A percentile compares a stretch with the other conserved stretches of the same genome.
These are phyloP conservation scores for Aphis gossypii DNA, from an alignment of 1,140 invertebrate genomes.

Conservation along the genomic window DNA sequence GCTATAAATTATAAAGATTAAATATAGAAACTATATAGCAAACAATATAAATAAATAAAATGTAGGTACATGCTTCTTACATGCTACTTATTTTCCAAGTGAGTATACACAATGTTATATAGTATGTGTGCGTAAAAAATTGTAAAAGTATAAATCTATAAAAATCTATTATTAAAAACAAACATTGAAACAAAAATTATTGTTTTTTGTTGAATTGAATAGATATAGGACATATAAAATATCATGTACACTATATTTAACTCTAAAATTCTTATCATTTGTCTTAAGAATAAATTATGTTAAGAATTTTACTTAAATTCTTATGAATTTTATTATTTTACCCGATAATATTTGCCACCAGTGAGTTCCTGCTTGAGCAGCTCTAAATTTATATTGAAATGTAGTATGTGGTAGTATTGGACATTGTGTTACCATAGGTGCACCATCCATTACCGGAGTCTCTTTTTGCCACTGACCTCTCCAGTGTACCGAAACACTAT, in stretches of 20 bases:
- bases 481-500: conserved; percentile 81
- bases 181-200: too few species aligned
- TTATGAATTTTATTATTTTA: neutral
- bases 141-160: neutral
- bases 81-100: neutral
- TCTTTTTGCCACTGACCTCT: conserved; percentile 79
- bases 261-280: neutral
- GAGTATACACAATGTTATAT: neutral
- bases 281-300: too few species aligned
- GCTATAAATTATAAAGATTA: neutral
- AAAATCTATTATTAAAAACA: too few species aligned
- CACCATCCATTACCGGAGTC: conserved; percentile 86
- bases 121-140: neutral
- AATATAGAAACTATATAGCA: neutral
- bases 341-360: conserved; percentile 70
- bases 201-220: too few species aligned
- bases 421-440: conserved; percentile 84
- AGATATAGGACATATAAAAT: too few species aligned
- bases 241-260: neutral
- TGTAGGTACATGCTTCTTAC: neutral
- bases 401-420: conserved; percentile 81
- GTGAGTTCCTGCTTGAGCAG: conserved; percentile 75
- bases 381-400: conserved; percentile 82
- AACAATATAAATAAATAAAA: neutral
- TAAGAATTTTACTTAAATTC: neutral